phyloP scores from a whole-genome alignment of 2,113 vertebrate species.

The Spilogale gracilis region DNA sequence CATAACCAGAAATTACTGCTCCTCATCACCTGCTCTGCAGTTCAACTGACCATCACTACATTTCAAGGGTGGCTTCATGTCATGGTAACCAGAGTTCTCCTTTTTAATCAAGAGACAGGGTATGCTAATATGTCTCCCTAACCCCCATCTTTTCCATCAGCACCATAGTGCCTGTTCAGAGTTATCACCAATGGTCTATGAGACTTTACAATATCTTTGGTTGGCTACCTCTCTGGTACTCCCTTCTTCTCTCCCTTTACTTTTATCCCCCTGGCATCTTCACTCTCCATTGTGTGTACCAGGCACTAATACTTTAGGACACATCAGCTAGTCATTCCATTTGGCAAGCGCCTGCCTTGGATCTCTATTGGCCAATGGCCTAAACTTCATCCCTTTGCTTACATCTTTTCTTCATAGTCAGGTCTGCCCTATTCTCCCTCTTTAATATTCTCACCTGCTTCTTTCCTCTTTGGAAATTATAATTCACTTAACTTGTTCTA shows the following conservation, averaged over 20 bases:
- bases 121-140: neutral
- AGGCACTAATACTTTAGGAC: neutral
- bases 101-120: neutral
- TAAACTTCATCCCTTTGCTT: neutral
- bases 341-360: neutral
- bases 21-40: neutral
- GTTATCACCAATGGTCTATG: too few relatives aligned
- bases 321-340: neutral
- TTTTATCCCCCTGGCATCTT: neutral
- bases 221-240: neutral
- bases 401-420: neutral
- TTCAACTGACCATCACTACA: neutral
- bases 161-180: neutral
- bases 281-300: accelerated
- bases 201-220: accelerated
- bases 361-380: neutral
- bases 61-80: neutral
- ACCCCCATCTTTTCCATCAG: neutral
- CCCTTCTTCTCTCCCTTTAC: neutral
- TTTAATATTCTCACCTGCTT: neutral
- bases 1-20: neutral
- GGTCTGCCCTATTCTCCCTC: neutral
- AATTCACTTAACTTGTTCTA: neutral
- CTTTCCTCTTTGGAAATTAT: neutral
- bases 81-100: neutral